phyloP scores from a whole-genome alignment of 2,888 invertebrate genomes.

The Caenorhabditis sp. region DNA sequence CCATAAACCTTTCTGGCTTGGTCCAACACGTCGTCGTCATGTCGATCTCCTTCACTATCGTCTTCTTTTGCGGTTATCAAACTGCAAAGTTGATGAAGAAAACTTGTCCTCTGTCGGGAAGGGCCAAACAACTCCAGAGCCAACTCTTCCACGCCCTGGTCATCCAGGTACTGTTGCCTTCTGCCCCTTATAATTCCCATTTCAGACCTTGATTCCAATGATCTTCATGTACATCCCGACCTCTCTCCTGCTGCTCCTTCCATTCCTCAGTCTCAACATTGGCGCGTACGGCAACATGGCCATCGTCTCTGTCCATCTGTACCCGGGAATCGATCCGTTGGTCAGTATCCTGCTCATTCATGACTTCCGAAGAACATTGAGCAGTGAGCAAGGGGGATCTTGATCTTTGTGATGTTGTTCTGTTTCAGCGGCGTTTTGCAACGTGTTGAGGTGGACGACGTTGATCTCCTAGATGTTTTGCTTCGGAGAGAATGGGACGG shows the following conservation, averaged over 20 bases:
- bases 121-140: conserved; percentile 21
- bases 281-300: conserved; percentile 33
- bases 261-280: conserved; percentile 40
- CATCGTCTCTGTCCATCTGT: conserved; percentile 27
- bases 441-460: background rate
- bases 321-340: conserved; percentile 37
- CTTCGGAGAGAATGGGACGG: no score
- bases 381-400: no score
- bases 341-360: conserved; percentile 30
- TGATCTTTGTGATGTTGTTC: background rate
- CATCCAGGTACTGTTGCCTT: conserved; percentile 26
- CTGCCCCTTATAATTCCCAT: no score
- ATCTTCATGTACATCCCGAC: conserved; percentile 59
- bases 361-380: background rate
- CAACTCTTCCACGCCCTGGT: conserved; percentile 46
- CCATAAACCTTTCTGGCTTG: background rate
- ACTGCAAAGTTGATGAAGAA: conserved; percentile 14
- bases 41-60: conserved; percentile 20
- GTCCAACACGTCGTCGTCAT: background rate
- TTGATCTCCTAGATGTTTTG: no score
- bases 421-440: background rate
- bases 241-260: conserved; percentile 38
- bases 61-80: conserved; percentile 29
- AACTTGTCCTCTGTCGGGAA: conserved; percentile 19
- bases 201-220: conserved; percentile 36